Conservation (phyloP, 2,797 vertebrate genomes). For the Diplodus sargus region DNA sequence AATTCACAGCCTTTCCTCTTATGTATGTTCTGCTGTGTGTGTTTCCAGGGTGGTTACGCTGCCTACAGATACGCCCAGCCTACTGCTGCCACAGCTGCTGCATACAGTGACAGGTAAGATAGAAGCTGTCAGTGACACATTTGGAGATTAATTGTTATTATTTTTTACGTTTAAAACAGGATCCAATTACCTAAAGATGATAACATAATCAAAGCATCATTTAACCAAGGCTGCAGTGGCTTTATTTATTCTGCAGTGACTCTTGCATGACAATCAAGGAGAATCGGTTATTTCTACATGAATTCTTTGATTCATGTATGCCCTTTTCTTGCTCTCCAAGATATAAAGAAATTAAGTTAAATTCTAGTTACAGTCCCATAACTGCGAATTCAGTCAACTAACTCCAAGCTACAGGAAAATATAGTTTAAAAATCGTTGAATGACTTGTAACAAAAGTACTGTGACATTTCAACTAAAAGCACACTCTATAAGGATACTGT, state of each 20-base stretch:
- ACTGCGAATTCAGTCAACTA: neutral
- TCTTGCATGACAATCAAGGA: neutral
- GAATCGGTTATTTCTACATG: neutral
- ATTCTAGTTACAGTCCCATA: neutral
- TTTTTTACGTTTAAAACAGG: neutral
- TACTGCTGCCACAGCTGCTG: constrained; percentile 94
- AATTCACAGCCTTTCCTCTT: constrained; percentile 12
- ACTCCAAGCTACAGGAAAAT: neutral
- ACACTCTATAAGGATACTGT: too few species aligned
- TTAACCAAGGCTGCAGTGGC: neutral
- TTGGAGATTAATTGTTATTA: neutral
- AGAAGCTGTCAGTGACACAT: constrained; percentile 9
- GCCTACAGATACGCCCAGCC: constrained; percentile 97
- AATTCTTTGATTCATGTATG: neutral
- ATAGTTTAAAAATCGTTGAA: neutral
- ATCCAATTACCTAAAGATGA: neutral
- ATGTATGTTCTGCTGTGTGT: constrained; percentile 46
- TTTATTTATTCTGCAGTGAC: neutral
- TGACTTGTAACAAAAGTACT: neutral
- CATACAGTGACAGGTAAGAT: constrained; percentile 99
- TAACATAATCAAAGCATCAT: neutral
- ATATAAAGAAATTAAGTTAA: neutral
- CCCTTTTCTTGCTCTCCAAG: neutral
- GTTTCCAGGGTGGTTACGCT: constrained; percentile 93
- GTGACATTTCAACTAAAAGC: neutral